Percentiles rank a stretch among this genome's conserved stretches.
Evolutionary conservation across 2,113 vertebrate species (phyloP).

Genomic region (Podocnemis expansa): DNA sequence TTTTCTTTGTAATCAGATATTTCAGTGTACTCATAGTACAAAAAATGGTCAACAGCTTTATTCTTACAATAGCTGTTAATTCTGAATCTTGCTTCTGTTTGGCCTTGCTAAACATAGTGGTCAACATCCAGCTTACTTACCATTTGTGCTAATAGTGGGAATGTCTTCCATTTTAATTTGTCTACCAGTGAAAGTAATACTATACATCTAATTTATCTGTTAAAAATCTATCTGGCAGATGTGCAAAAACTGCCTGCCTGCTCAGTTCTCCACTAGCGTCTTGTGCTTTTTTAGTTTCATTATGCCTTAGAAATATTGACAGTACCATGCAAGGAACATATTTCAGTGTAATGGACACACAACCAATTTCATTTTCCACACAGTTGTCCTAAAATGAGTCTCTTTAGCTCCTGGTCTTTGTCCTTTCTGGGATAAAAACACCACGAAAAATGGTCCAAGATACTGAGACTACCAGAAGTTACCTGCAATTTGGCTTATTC

Average conservation of each 20-base stretch:
- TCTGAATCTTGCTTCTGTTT: not conserved
- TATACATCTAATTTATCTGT: not conserved
- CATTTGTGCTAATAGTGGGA: not conserved
- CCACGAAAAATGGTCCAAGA: not conserved
- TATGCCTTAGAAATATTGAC: not conserved
- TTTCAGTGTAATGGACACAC: not conserved
- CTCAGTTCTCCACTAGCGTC: not conserved
- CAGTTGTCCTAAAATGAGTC: not conserved
- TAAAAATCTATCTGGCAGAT: not conserved
- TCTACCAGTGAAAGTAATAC: not conserved
- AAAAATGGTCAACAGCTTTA: not conserved
- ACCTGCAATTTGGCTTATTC: not conserved
- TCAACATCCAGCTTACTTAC: not conserved
- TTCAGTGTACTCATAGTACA: not conserved
- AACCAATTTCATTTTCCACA: not conserved
- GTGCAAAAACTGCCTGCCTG: not conserved
- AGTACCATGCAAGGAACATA: not conserved
- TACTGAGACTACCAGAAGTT: not conserved
- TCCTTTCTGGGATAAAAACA: not conserved
- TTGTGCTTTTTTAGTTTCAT: not conserved
- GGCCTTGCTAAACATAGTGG: not conserved
- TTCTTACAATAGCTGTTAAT: not conserved
- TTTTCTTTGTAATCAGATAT: not conserved
- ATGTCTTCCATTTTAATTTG: not conserved
- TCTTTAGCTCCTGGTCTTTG: not conserved